Conservation (phyloP, 2,888 invertebrate species). For the Cremastinae sp. region DNA sequence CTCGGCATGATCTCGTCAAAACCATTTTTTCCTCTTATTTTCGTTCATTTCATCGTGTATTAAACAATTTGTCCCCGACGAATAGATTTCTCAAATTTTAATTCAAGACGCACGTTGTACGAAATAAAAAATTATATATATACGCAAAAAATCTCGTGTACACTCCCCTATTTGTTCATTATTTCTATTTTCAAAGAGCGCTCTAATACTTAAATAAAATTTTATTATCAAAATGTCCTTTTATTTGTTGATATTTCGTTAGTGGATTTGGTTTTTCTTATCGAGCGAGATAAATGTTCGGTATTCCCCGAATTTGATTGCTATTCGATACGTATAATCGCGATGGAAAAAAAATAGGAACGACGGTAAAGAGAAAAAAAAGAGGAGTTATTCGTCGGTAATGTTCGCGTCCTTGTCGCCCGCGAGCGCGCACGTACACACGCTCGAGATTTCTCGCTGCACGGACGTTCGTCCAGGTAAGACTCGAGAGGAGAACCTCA, state of each 20-base stretch:
- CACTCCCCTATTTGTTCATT: too few species aligned
- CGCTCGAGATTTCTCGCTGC: slow-evolving; percentile 58
- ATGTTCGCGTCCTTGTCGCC: slow-evolving; percentile 50
- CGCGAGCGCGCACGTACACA: slow-evolving; percentile 51
- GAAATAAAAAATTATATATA: too few species aligned
- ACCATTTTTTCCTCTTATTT: slow-evolving; percentile 30
- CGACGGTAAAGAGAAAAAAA: background rate
- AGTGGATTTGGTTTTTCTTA: background rate
- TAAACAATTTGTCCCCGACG: background rate
- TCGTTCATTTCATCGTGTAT: background rate
- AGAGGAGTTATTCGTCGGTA: slow-evolving; percentile 4
- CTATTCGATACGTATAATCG: background rate
- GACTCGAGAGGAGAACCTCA: slow-evolving; percentile 28
- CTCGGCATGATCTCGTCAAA: slow-evolving; percentile 30
- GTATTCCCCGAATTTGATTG: background rate
- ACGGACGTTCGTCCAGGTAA: slow-evolving; percentile 18
- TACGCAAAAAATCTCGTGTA: too few species aligned
- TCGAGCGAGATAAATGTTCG: background rate
- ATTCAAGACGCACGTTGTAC: too few species aligned
- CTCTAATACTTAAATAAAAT: too few species aligned
- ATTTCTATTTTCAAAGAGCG: too few species aligned
- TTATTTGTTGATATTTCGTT: too few species aligned
- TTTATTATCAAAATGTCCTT: too few species aligned
- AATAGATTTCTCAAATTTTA: too few species aligned
- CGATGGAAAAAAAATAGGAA: slow-evolving; percentile 2